Conservation (phyloP, 2,113 vertebrate species). For the Aix galericulata region DNA sequence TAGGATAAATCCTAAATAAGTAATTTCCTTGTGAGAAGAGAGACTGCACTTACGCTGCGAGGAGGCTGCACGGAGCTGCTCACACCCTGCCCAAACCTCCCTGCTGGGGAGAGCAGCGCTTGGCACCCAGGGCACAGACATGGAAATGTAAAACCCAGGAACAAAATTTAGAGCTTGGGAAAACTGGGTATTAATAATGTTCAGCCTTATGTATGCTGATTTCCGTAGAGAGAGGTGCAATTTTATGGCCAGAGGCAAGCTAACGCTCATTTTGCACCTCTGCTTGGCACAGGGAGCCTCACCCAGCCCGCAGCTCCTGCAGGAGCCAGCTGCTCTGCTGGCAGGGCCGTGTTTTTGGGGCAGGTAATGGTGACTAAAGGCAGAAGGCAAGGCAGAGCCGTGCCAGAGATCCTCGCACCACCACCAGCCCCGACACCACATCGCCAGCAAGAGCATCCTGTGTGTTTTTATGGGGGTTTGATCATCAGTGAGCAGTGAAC, state of each 20-base stretch:
- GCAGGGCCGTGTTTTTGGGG: too few relatives aligned
- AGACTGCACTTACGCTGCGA: neutral
- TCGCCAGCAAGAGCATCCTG: too few relatives aligned
- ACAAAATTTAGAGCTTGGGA: neutral
- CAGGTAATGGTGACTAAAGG: accelerated
- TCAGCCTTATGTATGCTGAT: neutral
- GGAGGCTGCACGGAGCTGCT: neutral
- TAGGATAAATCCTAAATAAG: neutral
- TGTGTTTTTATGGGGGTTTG: too few relatives aligned
- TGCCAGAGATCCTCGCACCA: too few relatives aligned
- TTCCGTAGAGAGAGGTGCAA: neutral
- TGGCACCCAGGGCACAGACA: neutral
- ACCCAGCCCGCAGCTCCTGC: neutral
- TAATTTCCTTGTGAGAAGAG: neutral
- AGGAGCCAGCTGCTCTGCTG: neutral
- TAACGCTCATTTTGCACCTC: accelerated
- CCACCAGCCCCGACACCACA: too few relatives aligned
- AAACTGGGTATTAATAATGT: neutral
- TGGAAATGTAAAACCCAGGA: neutral
- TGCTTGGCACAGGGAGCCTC: neutral
- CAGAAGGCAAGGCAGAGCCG: too few relatives aligned
- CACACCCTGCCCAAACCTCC: neutral
- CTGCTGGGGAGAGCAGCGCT: neutral
- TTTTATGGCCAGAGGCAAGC: neutral
- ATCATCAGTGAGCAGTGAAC: neutral